Evolutionary conservation across 2,888 invertebrate genomes (phyloP).

Genomic region (Crioceris asparagi): DNA sequence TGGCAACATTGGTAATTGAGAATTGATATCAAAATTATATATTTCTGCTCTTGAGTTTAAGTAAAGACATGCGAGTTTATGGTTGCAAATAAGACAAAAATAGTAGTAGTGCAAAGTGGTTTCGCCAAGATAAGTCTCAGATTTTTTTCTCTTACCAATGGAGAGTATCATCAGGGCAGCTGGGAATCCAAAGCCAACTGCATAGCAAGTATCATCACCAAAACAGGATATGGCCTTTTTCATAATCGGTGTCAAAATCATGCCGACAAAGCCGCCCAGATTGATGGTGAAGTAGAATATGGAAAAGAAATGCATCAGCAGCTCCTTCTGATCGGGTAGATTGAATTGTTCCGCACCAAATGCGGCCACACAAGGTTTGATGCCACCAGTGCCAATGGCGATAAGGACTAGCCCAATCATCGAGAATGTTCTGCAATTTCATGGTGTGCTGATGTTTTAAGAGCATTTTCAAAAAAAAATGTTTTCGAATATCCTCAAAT

Average conservation of each 20-base stretch:
- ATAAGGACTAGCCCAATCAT: slow-evolving; percentile 49
- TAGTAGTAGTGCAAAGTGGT: too few relatives aligned
- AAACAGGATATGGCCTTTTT: slow-evolving; percentile 55
- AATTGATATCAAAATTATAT: too few relatives aligned
- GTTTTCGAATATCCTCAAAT: too few relatives aligned
- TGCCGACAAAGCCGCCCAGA: slow-evolving; percentile 52
- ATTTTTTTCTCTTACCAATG: slow-evolving; percentile 48
- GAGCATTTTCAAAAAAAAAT: too few relatives aligned
- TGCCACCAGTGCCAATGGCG: slow-evolving; percentile 71
- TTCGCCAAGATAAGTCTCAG: too few relatives aligned
- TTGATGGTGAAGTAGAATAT: slow-evolving; percentile 78
- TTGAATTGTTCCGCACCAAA: slow-evolving; percentile 80
- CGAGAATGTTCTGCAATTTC: slow-evolving; percentile 41
- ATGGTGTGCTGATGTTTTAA: not conserved
- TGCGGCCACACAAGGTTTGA: slow-evolving; percentile 78
- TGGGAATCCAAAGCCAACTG: slow-evolving; percentile 68
- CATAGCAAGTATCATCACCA: slow-evolving; percentile 59
- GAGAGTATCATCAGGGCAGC: slow-evolving; percentile 59
- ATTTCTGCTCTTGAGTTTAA: too few relatives aligned
- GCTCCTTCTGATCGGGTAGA: slow-evolving; percentile 54
- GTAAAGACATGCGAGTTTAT: too few relatives aligned
- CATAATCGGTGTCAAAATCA: slow-evolving; percentile 62
- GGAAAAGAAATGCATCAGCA: slow-evolving; percentile 65
- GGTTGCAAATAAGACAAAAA: too few relatives aligned
- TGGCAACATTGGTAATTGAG: too few relatives aligned